Percentiles rank a stretch among this genome's conserved stretches.
phyloP scores from a whole-genome alignment of 2,113 vertebrate genomes.

The Grammomys dolichurus region DNA sequence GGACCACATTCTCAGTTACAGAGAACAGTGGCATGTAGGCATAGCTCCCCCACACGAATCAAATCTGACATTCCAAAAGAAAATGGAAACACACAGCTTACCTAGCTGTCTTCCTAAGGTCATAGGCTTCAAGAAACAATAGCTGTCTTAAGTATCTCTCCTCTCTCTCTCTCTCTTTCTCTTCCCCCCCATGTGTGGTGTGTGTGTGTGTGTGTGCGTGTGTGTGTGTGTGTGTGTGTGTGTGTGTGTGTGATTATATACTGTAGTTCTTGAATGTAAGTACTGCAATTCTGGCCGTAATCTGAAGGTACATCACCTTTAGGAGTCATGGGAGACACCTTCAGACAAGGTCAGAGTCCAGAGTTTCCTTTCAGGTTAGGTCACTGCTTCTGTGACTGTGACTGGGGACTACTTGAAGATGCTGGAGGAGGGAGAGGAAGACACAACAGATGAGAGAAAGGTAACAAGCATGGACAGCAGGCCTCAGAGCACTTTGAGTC shows the following conservation, averaged over 20 bases:
- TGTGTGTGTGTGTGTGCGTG: not conserved
- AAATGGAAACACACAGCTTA: not conserved
- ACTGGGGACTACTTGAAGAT: not conserved
- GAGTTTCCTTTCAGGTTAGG: accelerated
- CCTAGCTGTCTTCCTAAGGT: not conserved
- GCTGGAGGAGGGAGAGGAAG: not conserved
- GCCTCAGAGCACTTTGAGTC: not conserved
- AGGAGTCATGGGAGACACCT: constrained; percentile 51
- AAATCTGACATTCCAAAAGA: constrained; percentile 27
- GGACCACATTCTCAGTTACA: not conserved
- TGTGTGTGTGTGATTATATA: not conserved
- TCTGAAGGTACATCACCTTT: not conserved
- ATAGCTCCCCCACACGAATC: not conserved
- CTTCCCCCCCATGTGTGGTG: not conserved
- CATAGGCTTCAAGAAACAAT: not conserved
- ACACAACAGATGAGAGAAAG: not conserved
- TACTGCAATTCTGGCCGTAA: not conserved
- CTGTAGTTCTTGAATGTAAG: not conserved
- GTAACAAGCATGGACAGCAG: not conserved
- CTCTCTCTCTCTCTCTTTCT: not conserved
- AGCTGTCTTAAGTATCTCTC: not conserved
- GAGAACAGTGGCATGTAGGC: not conserved
- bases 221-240: not conserved
- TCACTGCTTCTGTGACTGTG: not conserved
- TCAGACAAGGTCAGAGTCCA: constrained; percentile 31